Evolutionary conservation across 2,113 vertebrate genomes (phyloP).

Genomic region (Melanostigma gelatinosum): DNA sequence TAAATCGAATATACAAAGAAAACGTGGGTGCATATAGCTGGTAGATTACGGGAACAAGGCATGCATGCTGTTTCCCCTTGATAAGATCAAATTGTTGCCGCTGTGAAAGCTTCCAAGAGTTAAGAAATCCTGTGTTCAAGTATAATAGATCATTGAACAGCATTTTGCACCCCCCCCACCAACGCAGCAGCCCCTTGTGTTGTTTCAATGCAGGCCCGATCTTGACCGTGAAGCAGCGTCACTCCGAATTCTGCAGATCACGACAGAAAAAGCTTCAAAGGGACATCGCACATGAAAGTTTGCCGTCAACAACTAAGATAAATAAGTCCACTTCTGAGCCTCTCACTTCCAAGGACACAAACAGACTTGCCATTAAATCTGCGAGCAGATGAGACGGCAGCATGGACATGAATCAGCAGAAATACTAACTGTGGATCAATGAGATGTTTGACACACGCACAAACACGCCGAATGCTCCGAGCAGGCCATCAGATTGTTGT

Average conservation of each 20-base stretch:
- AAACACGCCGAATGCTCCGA: constrained; percentile 4
- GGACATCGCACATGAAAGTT: background rate
- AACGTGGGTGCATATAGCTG: too few relatives aligned
- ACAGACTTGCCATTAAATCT: constrained; percentile 20
- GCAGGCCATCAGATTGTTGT: background rate
- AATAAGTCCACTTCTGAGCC: constrained; percentile 18
- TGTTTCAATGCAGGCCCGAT: background rate
- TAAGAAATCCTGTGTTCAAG: background rate
- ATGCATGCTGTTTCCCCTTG: background rate
- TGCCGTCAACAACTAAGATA: constrained; percentile 17
- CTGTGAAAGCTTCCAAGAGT: background rate
- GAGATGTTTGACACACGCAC: constrained; percentile 13
- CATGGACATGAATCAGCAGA: constrained; percentile 13
- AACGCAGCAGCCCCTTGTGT: background rate
- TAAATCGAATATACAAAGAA: too few relatives aligned
- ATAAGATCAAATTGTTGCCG: background rate
- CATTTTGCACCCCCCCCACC: background rate
- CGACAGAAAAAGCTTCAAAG: constrained; percentile 18
- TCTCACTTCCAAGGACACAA: constrained; percentile 19
- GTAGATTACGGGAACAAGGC: too few relatives aligned
- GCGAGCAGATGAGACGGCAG: constrained; percentile 12
- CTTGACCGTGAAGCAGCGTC: background rate
- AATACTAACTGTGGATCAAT: constrained; percentile 30
- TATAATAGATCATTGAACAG: background rate
- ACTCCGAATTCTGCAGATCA: constrained; percentile 3